Conservation (phyloP, 2,113 vertebrate genomes). For the Microcebus griseorufus region DNA sequence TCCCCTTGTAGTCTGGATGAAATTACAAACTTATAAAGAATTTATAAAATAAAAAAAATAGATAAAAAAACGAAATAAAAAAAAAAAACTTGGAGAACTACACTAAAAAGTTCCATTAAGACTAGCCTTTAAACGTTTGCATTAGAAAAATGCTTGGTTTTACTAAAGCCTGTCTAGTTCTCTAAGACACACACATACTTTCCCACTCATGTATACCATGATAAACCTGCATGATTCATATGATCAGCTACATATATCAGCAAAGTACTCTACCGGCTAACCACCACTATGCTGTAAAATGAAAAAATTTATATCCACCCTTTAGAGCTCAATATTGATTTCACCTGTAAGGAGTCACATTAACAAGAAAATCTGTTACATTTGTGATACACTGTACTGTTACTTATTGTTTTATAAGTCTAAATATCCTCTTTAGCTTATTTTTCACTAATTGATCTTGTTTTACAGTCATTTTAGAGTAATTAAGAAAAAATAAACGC, state of each 20-base stretch:
- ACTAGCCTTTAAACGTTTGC: neutral
- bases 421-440: neutral
- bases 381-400: neutral
- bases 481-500: neutral
- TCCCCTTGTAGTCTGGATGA: too few species aligned
- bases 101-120: neutral
- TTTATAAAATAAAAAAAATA: too few species aligned
- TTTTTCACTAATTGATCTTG: conserved; percentile 6
- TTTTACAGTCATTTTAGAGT: neutral
- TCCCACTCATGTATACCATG: neutral
- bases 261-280: neutral
- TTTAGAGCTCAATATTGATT: neutral
- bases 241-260: neutral
- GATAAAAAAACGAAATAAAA: too few species aligned
- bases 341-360: neutral
- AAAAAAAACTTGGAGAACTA: neutral
- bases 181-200: neutral
- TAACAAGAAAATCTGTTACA: neutral
- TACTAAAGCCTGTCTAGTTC: neutral
- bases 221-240: neutral
- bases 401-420: neutral
- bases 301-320: neutral
- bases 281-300: neutral
- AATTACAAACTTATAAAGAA: too few species aligned
- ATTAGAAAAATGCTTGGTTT: neutral